Evolutionary conservation across 1,140 invertebrate species (phyloP).

Genomic region (Achroia grisella): DNA sequence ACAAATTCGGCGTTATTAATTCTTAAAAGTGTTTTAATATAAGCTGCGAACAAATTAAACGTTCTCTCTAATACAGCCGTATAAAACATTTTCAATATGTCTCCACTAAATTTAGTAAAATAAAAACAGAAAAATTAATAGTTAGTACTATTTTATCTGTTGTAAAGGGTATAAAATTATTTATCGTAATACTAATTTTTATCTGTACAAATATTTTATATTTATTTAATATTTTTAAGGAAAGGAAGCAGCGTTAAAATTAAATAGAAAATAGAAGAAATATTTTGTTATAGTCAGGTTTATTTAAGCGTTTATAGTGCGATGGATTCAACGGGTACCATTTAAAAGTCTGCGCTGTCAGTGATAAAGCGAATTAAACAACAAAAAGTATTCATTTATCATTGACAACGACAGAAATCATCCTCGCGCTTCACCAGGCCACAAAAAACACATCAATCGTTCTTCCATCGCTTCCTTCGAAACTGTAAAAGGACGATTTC

Average conservation of each 20-base stretch:
- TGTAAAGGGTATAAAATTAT: too few relatives aligned
- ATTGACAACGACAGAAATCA: conserved; percentile 36
- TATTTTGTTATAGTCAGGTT: conserved; percentile 27
- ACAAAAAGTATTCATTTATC: conserved; percentile 31
- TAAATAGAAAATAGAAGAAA: background rate
- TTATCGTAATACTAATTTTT: too few relatives aligned
- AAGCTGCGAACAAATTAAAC: conserved; percentile 3
- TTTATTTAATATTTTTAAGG: background rate
- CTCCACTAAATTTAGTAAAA: too few relatives aligned
- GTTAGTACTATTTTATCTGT: too few relatives aligned
- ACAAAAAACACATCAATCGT: conserved; percentile 9
- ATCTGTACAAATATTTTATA: too few relatives aligned
- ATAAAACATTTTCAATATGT: too few relatives aligned
- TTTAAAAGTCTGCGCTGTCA: conserved; percentile 28
- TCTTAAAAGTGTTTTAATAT: conserved; percentile 1
- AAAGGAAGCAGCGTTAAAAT: conserved; percentile 1
- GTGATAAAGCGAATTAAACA: conserved; percentile 30
- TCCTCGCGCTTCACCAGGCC: conserved; percentile 54
- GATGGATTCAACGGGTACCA: conserved; percentile 60
- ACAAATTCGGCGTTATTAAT: conserved; percentile 2
- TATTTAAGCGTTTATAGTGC: conserved; percentile 37
- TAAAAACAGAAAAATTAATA: too few relatives aligned
- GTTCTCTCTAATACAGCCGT: background rate
- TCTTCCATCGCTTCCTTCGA: conserved; percentile 6
- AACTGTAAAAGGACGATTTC: conserved; percentile 4